Percentiles rank a stretch among this genome's conserved stretches.
Evolutionary conservation across 2,113 vertebrate genomes (phyloP).

Genomic region (Pteronura brasiliensis): DNA sequence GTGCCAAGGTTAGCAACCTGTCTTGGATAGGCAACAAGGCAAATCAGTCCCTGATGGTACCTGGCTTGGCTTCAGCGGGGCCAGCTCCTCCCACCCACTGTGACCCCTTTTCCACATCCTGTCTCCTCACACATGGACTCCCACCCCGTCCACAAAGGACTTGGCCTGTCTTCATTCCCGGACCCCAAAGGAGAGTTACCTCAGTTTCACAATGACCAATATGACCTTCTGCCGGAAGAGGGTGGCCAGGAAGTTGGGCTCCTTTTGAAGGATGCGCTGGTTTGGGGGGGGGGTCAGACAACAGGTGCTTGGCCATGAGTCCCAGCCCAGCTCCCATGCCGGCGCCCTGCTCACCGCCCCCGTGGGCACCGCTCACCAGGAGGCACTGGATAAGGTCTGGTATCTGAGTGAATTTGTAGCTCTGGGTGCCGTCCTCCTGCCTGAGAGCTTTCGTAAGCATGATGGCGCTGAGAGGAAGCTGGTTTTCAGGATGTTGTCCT

Average conservation of each 20-base stretch:
- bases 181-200: background rate
- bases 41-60: rapidly evolving
- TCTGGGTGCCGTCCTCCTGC: rapidly evolving
- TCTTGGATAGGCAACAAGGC: background rate
- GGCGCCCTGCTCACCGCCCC: background rate
- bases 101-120: rapidly evolving
- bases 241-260: conserved; percentile 29
- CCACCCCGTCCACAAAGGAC: rapidly evolving
- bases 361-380: background rate
- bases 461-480: conserved; percentile 50
- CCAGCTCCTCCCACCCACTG: rapidly evolving
- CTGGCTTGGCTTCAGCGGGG: rapidly evolving
- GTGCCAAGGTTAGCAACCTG: background rate
- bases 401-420: conserved; percentile 42
- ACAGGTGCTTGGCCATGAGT: background rate
- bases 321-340: background rate
- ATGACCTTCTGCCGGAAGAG: conserved; percentile 42
- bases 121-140: rapidly evolving
- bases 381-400: conserved; percentile 46
- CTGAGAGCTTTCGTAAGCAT: background rate
- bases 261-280: conserved; percentile 41
- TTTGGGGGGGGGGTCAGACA: background rate
- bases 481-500: conserved; percentile 8
- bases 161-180: background rate
- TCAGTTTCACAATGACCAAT: conserved; percentile 21